Base-by-base conservation (phyloP, 2,888 invertebrate genomes). In the Torymus tubicola region DNA sequence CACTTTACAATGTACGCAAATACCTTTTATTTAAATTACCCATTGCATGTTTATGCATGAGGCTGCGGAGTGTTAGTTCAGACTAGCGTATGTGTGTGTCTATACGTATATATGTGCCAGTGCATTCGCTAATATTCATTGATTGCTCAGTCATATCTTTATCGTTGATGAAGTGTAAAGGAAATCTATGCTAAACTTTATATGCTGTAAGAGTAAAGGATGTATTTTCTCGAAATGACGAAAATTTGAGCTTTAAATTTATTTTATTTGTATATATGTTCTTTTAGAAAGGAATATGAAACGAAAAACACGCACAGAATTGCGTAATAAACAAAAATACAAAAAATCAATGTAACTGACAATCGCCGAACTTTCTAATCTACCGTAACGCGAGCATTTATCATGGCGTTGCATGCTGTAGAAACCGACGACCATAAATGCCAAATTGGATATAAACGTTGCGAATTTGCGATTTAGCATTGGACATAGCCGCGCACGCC, bases 21-120 rank as follows among this genome's bases (percentile, higher is more conserved):
- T 53, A 67, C 55, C 58, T 72, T 78, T 65, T 58, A 67, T 71
- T 78, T 70, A 64, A 70, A 58, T 67, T 42, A 24, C 21, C 68
- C n/a, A 52, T 60, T 18, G 55, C 18, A 67, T 75, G 75, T 75
- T 75, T 75, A 75, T 75, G 58, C 60, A 75, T 67, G 75, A 65
- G 16, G 13, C 42, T 10, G 50, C 13, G 18, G 10, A 21, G 73
- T 65, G 42, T 24, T 31, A n/a, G 52, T 24, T 24, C 11, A 60
- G 50, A 24, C 55, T 71, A n/a, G n/a, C 21, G 50, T n/a, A 18
- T 42, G 42, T 42, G 31, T 31, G 31, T 31, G 0, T 31, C 1
- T 42, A 5, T 42, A 8, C 8, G 5, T 31, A 8, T 42, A 5
- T 42, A 8, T 8, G 8, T 42, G 42, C 10, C 8, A 61, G 63